phyloP scores from a whole-genome alignment of 2,888 invertebrate genomes.

The Morpho deidamia region DNA sequence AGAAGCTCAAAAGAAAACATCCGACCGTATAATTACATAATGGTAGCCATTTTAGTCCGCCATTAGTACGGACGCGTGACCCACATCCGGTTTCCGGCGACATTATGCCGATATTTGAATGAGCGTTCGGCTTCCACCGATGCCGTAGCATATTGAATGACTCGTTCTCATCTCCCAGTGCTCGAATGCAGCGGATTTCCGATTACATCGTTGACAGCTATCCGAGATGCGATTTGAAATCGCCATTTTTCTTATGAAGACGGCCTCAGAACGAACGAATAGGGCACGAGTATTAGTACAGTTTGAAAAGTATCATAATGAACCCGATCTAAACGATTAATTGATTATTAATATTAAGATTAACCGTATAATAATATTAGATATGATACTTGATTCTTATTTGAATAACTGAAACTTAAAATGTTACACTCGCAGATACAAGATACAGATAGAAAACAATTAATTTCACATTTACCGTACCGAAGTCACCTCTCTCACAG shows the following conservation, averaged over 20 bases:
- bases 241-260: background rate
- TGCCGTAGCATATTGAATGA: constrained; percentile 27
- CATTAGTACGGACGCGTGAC: constrained; percentile 48
- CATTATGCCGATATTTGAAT: constrained; percentile 42
- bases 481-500: too few relatives aligned
- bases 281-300: too few relatives aligned
- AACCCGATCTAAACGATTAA: too few relatives aligned
- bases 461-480: too few relatives aligned
- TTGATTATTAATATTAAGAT: too few relatives aligned
- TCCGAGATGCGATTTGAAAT: too few relatives aligned
- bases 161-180: constrained; percentile 34
- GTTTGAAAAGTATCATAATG: too few relatives aligned
- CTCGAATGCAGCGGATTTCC: constrained; percentile 34
- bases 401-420: too few relatives aligned
- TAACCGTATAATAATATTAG: too few relatives aligned
- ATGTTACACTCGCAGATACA: too few relatives aligned
- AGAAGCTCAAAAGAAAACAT: constrained; percentile 27
- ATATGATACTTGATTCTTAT: too few relatives aligned
- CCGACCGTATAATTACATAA: constrained; percentile 32
- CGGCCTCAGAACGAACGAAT: background rate
- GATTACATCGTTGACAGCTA: constrained; percentile 17
- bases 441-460: too few relatives aligned
- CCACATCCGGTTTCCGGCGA: constrained; percentile 60
- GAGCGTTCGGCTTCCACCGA: constrained; percentile 41
- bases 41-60: constrained; percentile 37